Percentiles rank a stretch among this genome's conserved stretches.
Evolutionary conservation across 2,888 invertebrate species (phyloP).

Genomic region (Druceiella hillmani): DNA sequence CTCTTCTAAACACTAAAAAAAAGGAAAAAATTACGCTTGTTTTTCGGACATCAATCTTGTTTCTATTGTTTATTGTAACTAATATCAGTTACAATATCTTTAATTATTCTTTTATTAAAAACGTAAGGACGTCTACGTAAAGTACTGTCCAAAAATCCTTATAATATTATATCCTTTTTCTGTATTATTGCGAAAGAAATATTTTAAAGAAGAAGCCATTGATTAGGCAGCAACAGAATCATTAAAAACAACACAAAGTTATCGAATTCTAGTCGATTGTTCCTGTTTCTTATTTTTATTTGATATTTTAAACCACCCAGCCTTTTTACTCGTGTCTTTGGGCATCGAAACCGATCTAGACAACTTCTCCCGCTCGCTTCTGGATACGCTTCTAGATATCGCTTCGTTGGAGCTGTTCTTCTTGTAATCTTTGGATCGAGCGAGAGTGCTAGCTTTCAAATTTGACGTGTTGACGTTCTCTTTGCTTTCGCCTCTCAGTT

Average conservation of each 20-base stretch:
- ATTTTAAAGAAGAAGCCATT: too few relatives aligned
- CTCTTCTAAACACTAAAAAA: too few relatives aligned
- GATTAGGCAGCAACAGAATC: too few relatives aligned
- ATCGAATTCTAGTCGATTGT: conserved; percentile 41
- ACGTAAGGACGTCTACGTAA: too few relatives aligned
- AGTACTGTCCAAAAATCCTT: too few relatives aligned
- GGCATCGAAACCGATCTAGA: conserved; percentile 68
- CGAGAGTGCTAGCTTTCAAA: conserved; percentile 31
- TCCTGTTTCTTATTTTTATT: conserved; percentile 46
- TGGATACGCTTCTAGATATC: conserved; percentile 38
- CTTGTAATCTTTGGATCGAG: conserved; percentile 41
- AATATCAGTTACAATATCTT: too few relatives aligned
- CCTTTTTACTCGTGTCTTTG: conserved; percentile 63
- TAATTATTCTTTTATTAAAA: too few relatives aligned
- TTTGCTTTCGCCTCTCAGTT: conserved; percentile 29
- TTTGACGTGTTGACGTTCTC: conserved; percentile 26
- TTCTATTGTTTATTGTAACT: too few relatives aligned
- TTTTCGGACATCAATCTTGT: too few relatives aligned
- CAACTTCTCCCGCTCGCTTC: conserved; percentile 44
- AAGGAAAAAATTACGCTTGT: too few relatives aligned
- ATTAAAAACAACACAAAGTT: conserved; percentile 13
- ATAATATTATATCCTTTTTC: too few relatives aligned
- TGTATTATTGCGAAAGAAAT: too few relatives aligned
- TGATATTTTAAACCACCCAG: conserved; percentile 66
- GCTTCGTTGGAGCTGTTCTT: conserved; percentile 61